Conservation (phyloP, 2,113 vertebrate genomes). For the Austrofundulus limnaeus region DNA sequence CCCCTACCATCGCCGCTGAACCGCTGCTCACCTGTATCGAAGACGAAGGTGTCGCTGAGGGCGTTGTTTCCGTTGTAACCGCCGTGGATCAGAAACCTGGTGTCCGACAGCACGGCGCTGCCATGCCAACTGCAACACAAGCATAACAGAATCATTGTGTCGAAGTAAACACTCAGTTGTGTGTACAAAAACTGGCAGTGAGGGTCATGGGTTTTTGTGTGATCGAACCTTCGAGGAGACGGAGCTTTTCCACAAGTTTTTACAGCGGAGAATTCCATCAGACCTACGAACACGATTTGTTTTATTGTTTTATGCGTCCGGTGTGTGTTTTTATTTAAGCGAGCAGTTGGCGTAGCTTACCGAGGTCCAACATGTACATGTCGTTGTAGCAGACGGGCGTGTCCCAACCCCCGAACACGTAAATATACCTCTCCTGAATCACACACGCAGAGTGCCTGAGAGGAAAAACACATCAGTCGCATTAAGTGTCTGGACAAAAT, state of each 20-base stretch:
- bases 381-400: constrained; percentile 81
- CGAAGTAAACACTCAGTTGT: too few relatives aligned
- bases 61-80: constrained; percentile 77
- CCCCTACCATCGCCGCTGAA: too few relatives aligned
- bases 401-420: constrained; percentile 78
- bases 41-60: constrained; percentile 74
- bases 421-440: constrained; percentile 74
- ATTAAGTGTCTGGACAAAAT: not conserved
- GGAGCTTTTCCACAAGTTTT: constrained; percentile 74
- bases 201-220: not conserved
- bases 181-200: too few relatives aligned
- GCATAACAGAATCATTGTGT: too few relatives aligned
- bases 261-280: constrained; percentile 84
- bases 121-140: constrained; percentile 74
- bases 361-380: constrained; percentile 82
- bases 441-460: constrained; percentile 78
- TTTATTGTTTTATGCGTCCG: not conserved
- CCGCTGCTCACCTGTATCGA: constrained; percentile 70
- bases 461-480: not conserved
- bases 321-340: not conserved
- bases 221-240: constrained; percentile 78
- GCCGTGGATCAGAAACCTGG: constrained; percentile 76
- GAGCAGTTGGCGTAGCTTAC: constrained; percentile 59
- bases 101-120: constrained; percentile 70
- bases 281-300: constrained; percentile 58